These are phyloP conservation scores for Odiellus spinosus DNA, from an alignment of 2,888 invertebrate genomes.

Conservation along the genomic window DNA sequence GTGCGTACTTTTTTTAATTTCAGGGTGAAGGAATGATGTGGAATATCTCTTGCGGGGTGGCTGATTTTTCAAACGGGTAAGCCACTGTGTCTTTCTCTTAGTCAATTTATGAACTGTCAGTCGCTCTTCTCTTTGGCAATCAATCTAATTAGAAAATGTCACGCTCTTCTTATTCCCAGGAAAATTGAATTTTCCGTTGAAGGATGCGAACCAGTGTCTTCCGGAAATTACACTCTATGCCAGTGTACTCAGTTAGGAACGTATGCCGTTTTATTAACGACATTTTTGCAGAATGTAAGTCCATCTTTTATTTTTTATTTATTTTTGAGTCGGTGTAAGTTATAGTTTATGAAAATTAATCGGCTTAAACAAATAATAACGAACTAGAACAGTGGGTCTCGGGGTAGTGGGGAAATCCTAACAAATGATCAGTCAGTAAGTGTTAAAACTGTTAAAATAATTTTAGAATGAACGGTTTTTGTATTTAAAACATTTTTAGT, in stretches of 20 bases:
- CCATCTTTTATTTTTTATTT: no score
- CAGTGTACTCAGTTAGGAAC: slow-evolving; percentile 14
- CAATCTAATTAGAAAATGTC: no score
- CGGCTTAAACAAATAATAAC: no score
- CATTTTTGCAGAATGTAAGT: slow-evolving; percentile 1
- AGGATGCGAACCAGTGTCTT: slow-evolving; percentile 13
- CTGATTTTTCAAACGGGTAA: slow-evolving; percentile 17
- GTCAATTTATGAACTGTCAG: not conserved
- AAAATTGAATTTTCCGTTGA: slow-evolving; percentile 16
- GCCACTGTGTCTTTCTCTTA: not conserved
- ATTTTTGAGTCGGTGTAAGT: no score
- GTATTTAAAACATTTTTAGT: no score
- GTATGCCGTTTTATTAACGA: slow-evolving; percentile 13
- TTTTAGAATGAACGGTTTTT: no score
- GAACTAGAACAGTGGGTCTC: no score
- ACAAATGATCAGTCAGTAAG: no score
- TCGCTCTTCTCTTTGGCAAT: not conserved
- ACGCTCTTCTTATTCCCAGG: slow-evolving; percentile 5
- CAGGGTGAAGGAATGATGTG: slow-evolving; percentile 13
- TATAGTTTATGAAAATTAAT: no score
- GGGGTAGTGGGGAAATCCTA: no score
- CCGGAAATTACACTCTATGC: slow-evolving; percentile 14
- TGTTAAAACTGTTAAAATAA: no score
- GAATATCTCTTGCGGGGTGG: slow-evolving; percentile 17
- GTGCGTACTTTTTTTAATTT: not conserved